Evolutionary conservation across 1,140 invertebrate species (phyloP).

Genomic region (Drosophila kanapiae): DNA sequence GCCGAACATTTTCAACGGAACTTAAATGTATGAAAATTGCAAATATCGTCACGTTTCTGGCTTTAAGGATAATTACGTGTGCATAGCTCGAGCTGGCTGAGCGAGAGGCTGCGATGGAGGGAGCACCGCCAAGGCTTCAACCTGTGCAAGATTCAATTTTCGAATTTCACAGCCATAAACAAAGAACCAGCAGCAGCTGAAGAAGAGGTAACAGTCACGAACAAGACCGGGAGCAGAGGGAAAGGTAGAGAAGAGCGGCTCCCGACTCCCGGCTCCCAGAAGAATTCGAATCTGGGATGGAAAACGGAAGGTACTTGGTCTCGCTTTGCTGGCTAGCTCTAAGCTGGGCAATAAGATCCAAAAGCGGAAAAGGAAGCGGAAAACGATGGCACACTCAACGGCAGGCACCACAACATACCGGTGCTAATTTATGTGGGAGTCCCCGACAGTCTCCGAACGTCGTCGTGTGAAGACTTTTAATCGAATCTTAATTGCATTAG

Average conservation of each 20-base stretch:
- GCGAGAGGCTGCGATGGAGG: slow-evolving; percentile 14
- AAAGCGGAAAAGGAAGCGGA: slow-evolving; percentile 53
- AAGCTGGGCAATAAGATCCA: neutral
- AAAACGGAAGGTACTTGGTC: slow-evolving; percentile 58
- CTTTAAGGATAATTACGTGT: slow-evolving; percentile 75
- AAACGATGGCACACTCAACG: slow-evolving; percentile 36
- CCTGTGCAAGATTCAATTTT: slow-evolving; percentile 58
- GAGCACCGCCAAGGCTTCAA: slow-evolving; percentile 20
- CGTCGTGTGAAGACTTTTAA: slow-evolving; percentile 75
- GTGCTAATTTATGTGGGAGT: slow-evolving; percentile 80
- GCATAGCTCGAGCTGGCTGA: slow-evolving; percentile 39
- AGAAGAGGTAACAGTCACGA: slow-evolving; percentile 41
- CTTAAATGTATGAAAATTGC: slow-evolving; percentile 62
- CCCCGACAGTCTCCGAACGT: slow-evolving; percentile 5
- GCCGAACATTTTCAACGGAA: slow-evolving; percentile 47
- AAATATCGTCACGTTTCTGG: slow-evolving; percentile 77
- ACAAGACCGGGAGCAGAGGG: slow-evolving; percentile 8
- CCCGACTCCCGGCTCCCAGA: neutral
- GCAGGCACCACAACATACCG: slow-evolving; percentile 15
- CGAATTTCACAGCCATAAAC: slow-evolving; percentile 63
- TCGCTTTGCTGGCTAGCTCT: slow-evolving; percentile 7
- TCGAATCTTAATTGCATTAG: slow-evolving; percentile 73
- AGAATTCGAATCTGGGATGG: slow-evolving; percentile 5
- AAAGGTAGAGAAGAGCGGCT: neutral
- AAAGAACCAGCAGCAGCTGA: slow-evolving; percentile 39